A percentile compares a stretch with the other conserved stretches of the same genome.
Conservation (phyloP, 2,797 vertebrate genomes). For the Chelmon rostratus region DNA sequence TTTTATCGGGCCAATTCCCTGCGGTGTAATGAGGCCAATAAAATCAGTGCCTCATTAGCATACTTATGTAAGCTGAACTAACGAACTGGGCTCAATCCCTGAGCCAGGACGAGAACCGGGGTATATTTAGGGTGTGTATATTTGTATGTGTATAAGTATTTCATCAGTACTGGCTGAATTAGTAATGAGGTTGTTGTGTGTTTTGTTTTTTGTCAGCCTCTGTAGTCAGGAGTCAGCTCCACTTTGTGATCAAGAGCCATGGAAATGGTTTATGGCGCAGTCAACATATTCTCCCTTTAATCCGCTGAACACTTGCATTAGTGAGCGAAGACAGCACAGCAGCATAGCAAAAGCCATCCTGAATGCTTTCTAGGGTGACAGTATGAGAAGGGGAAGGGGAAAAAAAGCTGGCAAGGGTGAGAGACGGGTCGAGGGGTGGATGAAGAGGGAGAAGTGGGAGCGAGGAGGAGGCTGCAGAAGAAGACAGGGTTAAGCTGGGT, state of each 20-base stretch:
- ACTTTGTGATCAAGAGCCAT: conserved; percentile 71
- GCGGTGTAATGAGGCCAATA: conserved; percentile 81
- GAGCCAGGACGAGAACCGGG: conserved; percentile 46
- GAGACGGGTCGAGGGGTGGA: conserved; percentile 53
- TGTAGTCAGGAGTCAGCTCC: conserved; percentile 53
- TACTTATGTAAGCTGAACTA: conserved; percentile 86
- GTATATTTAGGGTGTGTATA: conserved; percentile 25
- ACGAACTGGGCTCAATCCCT: conserved; percentile 71
- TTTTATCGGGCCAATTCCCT: conserved; percentile 69
- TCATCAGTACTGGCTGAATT: conserved; percentile 51
- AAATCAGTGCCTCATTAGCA: conserved; percentile 81
- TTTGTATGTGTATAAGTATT: conserved; percentile 35
- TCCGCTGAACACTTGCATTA: conserved; percentile 67
- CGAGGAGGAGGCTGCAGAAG: conserved; percentile 29
- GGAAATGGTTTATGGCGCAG: conserved; percentile 66
- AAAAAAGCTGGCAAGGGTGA: conserved; percentile 37
- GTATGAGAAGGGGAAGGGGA: neutral
- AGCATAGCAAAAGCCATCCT: conserved; percentile 59
- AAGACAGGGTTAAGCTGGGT: conserved; percentile 63
- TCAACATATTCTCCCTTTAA: conserved; percentile 67
- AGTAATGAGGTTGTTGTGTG: conserved; percentile 40
- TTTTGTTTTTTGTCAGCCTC: conserved; percentile 34
- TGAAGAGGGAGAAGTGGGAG: conserved; percentile 39
- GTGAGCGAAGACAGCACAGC: conserved; percentile 54
- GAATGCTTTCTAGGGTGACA: conserved; percentile 62